Percentiles rank a stretch among this genome's conserved stretches.
These are phyloP conservation scores for Cephus nigrinus DNA, from an alignment of 2,888 invertebrate species.

Conservation along the genomic window DNA sequence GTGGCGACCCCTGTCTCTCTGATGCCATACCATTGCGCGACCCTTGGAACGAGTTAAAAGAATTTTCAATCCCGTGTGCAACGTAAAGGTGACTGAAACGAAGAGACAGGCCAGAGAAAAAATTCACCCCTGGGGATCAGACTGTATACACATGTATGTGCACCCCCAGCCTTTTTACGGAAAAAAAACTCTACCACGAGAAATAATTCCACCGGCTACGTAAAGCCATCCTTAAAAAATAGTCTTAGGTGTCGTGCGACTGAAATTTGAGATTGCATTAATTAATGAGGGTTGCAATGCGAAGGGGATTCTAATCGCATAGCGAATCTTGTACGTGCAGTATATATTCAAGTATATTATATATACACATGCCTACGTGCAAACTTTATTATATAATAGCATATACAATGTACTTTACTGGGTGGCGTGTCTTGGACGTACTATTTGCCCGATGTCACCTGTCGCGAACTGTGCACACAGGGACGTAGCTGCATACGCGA, in stretches of 20 bases:
- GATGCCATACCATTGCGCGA: background rate
- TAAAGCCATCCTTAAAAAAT: background rate
- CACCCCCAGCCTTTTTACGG: background rate
- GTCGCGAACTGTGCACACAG: background rate
- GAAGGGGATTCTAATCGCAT: background rate
- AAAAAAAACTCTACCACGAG: background rate
- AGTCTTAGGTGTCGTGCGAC: background rate
- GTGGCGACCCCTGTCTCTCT: background rate
- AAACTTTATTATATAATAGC: background rate
- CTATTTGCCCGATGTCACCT: background rate
- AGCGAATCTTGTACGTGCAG: background rate
- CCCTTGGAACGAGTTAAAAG: background rate
- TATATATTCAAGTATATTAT: background rate
- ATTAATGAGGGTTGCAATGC: background rate
- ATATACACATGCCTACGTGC: background rate
- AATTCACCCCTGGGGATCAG: background rate
- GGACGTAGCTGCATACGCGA: background rate
- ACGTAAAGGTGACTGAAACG: background rate
- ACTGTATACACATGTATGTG: background rate
- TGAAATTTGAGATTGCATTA: background rate
- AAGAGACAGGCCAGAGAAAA: background rate
- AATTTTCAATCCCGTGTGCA: background rate
- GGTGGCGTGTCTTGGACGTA: background rate
- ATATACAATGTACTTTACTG: background rate
- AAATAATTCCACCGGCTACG: background rate